Evolutionary conservation across 2,888 invertebrate genomes (phyloP).

Genomic region (Epinotia brunnichana): DNA sequence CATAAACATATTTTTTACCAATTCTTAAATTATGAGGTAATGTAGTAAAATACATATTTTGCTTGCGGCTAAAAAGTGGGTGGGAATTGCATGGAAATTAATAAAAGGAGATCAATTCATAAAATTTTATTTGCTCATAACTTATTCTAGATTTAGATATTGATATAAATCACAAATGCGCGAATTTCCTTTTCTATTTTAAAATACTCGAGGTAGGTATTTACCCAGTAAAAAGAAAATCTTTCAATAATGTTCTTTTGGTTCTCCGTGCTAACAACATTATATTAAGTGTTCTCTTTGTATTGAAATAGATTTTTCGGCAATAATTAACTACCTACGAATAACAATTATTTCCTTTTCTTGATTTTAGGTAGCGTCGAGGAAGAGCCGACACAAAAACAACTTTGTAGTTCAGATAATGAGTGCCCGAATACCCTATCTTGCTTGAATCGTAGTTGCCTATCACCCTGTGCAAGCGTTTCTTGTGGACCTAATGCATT

Average conservation of each 20-base stretch:
- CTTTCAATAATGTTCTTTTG: too few species aligned
- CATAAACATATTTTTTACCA: too few species aligned
- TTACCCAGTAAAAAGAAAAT: too few species aligned
- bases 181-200: background rate
- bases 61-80: too few species aligned
- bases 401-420: conserved; percentile 87
- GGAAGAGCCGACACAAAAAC: conserved; percentile 82
- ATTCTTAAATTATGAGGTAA: too few species aligned
- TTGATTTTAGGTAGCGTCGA: conserved; percentile 64
- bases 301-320: background rate
- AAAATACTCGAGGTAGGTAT: background rate
- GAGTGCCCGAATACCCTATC: conserved; percentile 92
- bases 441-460: conserved; percentile 90
- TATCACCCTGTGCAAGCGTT: conserved; percentile 90
- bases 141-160: too few species aligned
- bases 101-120: too few species aligned
- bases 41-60: too few species aligned
- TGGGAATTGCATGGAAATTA: too few species aligned
- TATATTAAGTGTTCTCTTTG: too few species aligned
- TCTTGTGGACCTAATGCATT: conserved; percentile 93
- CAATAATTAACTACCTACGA: background rate
- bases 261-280: too few species aligned
- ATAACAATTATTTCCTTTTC: background rate
- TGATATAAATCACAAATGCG: background rate
- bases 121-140: too few species aligned